phyloP scores from a whole-genome alignment of 1,140 invertebrate genomes.

The Diorhabda carinulata region DNA sequence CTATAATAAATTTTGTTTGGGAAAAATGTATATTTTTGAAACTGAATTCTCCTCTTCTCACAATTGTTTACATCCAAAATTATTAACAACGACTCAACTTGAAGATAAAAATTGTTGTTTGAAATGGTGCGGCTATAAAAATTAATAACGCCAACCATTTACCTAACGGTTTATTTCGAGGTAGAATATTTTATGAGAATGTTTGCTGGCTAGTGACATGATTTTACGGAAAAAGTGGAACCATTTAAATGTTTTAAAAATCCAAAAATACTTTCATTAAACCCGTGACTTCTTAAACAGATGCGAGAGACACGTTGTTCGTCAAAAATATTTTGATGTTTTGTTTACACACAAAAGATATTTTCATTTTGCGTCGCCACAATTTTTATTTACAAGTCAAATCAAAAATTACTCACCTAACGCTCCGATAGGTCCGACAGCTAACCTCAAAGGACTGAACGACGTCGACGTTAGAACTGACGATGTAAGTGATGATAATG shows the following conservation, averaged over 20 bases:
- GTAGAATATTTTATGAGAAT: background rate
- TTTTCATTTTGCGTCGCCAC: background rate
- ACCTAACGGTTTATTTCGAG: background rate
- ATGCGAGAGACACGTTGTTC: background rate
- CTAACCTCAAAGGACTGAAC: constrained; percentile 78
- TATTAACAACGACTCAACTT: too few relatives aligned
- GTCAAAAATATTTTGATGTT: background rate
- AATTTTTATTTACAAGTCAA: background rate
- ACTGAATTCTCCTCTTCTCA: too few relatives aligned
- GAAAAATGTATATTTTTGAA: too few relatives aligned
- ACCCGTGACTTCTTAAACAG: background rate
- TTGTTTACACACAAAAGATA: background rate
- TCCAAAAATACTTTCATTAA: background rate
- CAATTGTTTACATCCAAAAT: too few relatives aligned
- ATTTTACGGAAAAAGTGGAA: background rate
- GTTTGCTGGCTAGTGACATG: background rate
- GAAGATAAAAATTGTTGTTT: background rate
- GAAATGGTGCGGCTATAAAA: background rate
- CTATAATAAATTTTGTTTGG: too few relatives aligned
- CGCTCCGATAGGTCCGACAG: constrained; percentile 70
- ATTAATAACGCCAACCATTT: background rate
- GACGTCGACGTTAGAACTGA: constrained; percentile 70
- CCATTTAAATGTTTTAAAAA: background rate
- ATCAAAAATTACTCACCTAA: constrained; percentile 21
- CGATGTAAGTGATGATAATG: constrained; percentile 70